A percentile compares a stretch with the other conserved stretches of the same genome.
phyloP scores from a whole-genome alignment of 2,797 vertebrate species.

The Gymnothorax javanicus region DNA sequence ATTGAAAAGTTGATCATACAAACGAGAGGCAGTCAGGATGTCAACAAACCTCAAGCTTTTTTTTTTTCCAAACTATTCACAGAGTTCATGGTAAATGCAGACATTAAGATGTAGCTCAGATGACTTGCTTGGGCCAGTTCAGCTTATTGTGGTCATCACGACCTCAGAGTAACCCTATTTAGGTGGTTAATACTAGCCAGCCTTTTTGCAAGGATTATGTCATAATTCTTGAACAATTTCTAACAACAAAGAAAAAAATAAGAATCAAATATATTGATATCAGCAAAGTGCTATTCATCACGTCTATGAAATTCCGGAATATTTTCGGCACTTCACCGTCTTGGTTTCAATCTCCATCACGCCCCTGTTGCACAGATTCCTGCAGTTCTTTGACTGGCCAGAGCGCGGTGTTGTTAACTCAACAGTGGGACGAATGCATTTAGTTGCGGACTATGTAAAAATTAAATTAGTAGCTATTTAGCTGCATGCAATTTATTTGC shows the following conservation, averaged over 20 bases:
- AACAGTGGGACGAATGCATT: conserved; percentile 54
- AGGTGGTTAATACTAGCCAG: neutral
- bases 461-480: neutral
- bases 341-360: conserved; percentile 13
- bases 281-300: neutral
- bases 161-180: neutral
- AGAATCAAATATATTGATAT: neutral
- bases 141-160: neutral
- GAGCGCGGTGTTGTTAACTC: conserved; percentile 62
- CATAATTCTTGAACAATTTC: neutral
- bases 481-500: neutral
- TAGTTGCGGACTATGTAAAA: conserved; percentile 73
- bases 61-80: neutral
- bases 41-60: neutral
- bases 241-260: neutral
- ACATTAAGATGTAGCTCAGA: neutral
- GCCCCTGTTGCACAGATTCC: conserved; percentile 21
- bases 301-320: neutral
- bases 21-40: neutral
- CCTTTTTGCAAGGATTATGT: neutral
- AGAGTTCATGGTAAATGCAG: neutral
- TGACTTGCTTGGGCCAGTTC: neutral
- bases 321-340: neutral
- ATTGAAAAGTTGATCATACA: neutral
- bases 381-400: conserved; percentile 45